Base-by-base conservation (phyloP, 2,888 invertebrate species). In the Polydrusus pterygomalis region DNA sequence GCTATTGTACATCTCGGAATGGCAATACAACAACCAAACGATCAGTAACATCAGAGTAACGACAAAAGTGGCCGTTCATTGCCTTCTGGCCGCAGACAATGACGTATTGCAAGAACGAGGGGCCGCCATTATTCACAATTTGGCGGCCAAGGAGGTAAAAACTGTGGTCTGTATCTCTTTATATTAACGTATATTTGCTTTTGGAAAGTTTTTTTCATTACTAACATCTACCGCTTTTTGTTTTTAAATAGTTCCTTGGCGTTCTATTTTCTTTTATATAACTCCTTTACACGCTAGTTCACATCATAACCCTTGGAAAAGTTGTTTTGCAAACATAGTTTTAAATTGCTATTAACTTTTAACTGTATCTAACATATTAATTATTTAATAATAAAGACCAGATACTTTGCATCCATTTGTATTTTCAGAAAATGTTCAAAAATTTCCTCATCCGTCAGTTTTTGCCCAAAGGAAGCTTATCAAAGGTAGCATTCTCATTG, bases 81-180 rank as follows among this genome's bases (percentile, higher is more conserved):
- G 94, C 78, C 88, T 95, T 80, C 90, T 97, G 47, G n/a, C n/a
- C n/a, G 92, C 94, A 18, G 93, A 93, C 77, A 91, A 92, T 73
- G 87, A 90, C 15, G 91, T 90, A 80, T 89, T 97, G 81, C 95
- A 95, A 85, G 94, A 95, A 80, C 89, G 92, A 79, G 97, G 97
- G 78, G 92, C 95, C 0, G 96, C 96, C 82, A 93, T 97, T 80
- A 92, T 97, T 82, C 94, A 96, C 89, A 97, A 97, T 89, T 90
- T 97, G 83, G 96, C 96, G 87, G 94, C 95, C 91, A 97, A 96
- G 93, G 97, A 97, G 94, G 96, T 97, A 91, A 97, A 96, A 92
- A 95, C 96, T 88, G 96, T 97, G 95, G 96, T 96, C 93, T 91
- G 96, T 95, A 93, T 93, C 92, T 85, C 84, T 82, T 81, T 77